Conservation (phyloP, 2,113 vertebrate genomes). For the Callorhinus ursinus region DNA sequence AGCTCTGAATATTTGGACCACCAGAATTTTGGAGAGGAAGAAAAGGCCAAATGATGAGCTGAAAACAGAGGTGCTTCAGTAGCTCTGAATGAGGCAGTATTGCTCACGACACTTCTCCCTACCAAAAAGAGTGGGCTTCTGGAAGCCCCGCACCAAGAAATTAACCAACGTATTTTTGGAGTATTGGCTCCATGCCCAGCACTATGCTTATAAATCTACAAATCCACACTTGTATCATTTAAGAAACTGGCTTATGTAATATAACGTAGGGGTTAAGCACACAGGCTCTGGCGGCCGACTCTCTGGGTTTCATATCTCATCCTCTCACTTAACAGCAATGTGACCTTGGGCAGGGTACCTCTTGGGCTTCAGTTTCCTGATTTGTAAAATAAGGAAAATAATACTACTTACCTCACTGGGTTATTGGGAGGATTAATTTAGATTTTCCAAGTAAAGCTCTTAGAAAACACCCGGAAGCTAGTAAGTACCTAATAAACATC, state of each 20-base stretch:
- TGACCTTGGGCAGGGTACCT: neutral
- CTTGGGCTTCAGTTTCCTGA: neutral
- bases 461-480: neutral
- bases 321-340: neutral
- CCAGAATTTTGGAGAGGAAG: constrained; percentile 35
- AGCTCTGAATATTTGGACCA: neutral
- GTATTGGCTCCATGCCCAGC: neutral
- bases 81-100: neutral
- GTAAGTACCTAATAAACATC: neutral
- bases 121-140: neutral
- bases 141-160: neutral
- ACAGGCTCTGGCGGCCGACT: fast-evolving
- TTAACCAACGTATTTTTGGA: neutral
- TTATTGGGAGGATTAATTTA: constrained; percentile 26
- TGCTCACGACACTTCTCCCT: neutral
- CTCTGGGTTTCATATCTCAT: neutral
- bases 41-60: neutral
- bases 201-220: neutral
- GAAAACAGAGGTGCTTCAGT: neutral
- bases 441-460: neutral
- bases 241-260: neutral
- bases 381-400: neutral
- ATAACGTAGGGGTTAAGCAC: neutral
- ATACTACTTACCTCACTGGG: neutral
- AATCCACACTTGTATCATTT: neutral